Percentiles rank a stretch among this genome's conserved stretches.
Conservation (phyloP, 2,113 vertebrate species). For the Megaceryle maxima region DNA sequence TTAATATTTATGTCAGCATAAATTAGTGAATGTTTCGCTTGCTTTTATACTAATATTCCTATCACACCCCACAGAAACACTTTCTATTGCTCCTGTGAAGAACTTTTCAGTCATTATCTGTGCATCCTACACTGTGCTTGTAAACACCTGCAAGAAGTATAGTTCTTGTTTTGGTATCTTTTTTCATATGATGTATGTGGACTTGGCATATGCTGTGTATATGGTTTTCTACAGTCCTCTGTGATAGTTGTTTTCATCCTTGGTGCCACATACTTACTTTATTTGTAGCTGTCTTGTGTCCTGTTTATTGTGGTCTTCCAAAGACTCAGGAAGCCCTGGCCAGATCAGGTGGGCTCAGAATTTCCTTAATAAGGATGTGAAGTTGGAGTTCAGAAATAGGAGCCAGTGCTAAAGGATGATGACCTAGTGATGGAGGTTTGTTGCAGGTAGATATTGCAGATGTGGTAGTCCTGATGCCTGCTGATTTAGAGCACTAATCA, state of each 20-base stretch:
- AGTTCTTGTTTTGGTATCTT: background rate
- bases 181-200: background rate
- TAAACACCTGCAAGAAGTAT: background rate
- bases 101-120: background rate
- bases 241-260: background rate
- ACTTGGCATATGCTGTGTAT: background rate
- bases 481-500: slow-evolving; percentile 2
- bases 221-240: background rate
- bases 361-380: background rate
- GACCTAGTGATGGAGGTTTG: background rate
- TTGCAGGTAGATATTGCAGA: background rate
- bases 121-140: background rate
- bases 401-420: background rate
- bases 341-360: background rate
- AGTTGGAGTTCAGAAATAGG: background rate
- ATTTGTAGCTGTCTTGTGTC: background rate
- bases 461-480: background rate
- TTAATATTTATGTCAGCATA: background rate
- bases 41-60: background rate
- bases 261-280: accelerated
- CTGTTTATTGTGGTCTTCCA: background rate
- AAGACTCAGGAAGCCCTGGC: background rate
- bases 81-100: background rate
- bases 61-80: background rate
- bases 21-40: background rate